A percentile compares a stretch with the other conserved stretches of the same genome.
These are phyloP conservation scores for Oasisia sp. DNA, from an alignment of 2,888 invertebrate genomes.

Conservation along the genomic window DNA sequence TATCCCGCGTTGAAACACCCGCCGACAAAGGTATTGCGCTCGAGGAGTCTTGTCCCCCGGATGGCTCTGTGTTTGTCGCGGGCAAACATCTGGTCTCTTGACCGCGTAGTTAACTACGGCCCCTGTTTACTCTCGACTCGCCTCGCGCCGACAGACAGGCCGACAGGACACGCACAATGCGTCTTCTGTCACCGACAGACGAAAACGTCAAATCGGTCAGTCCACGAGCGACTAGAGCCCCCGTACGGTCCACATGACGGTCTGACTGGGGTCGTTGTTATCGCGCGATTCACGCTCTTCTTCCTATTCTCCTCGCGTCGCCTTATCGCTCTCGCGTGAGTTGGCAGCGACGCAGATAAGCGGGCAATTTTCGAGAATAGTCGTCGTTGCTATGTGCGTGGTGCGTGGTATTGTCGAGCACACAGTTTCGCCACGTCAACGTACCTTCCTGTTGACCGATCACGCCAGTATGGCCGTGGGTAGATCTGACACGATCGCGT, in stretches of 20 bases:
- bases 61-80: neutral
- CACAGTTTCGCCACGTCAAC: neutral
- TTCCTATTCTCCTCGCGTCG: neutral
- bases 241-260: neutral
- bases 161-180: neutral
- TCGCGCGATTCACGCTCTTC: neutral
- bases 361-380: neutral
- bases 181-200: neutral
- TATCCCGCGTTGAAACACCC: neutral
- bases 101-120: neutral
- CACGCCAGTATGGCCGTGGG: neutral
- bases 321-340: neutral
- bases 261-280: neutral
- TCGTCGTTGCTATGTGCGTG: neutral
- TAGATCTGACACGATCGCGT: neutral
- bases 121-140: neutral
- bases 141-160: neutral
- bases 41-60: neutral
- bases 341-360: neutral
- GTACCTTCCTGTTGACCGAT: neutral
- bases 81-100: slow-evolving; percentile 5
- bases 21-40: neutral
- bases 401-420: neutral
- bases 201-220: neutral
- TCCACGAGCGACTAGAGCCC: neutral